Base-by-base conservation (phyloP, 1,140 invertebrate species). In the Maconellicoccus hirsutus region DNA sequence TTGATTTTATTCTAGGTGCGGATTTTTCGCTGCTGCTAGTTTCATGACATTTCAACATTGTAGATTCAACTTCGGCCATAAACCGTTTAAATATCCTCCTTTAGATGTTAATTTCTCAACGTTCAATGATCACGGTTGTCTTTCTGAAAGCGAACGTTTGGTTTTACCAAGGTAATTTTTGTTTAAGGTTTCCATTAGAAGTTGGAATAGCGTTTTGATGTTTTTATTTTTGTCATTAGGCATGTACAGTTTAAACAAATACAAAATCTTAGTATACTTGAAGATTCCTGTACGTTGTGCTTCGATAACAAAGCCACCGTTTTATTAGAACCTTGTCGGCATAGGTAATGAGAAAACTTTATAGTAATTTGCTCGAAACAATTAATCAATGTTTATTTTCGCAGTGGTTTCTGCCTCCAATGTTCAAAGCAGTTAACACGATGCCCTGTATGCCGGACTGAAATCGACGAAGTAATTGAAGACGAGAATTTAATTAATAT, bases 1-100 rank as follows among this genome's bases (percentile, higher is more conserved):
- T 12, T 27, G 52, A 70, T 75, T 76, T 74, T 76, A 72, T 71
- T 61, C 75, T 82, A 93, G 91, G 74, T 83, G 84, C 75, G 93
- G 92, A 71, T 95, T 94, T 81, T 96, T 94, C 81, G 92, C 94
- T 61, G 93, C 92, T 16, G 93, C 93, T 1, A 95, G 92, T 81
- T 95, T 96, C 77, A 96, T 96, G 93, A 92, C 92, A 71, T 96
- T 94, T 81, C 93, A 97, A 77, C 93, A 96, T 77, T 94, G 93
- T 82, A 83, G 87, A 63, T 96, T 96, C 79, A 97, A 97, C 83
- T 97, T 97, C 81, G 94, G 94, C 70, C 83, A 85, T 70, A 83
- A 86, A 74, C 86, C 89, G 1, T 96, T 95, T 79, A 83, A 83
- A 74, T 90, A 84, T 82, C 90, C 93, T 69, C 93, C 92, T 0